Percentiles rank a stretch among this genome's conserved stretches.
Evolutionary conservation across 2,888 invertebrate genomes (phyloP).

Genomic region (Crepidodera aurea): DNA sequence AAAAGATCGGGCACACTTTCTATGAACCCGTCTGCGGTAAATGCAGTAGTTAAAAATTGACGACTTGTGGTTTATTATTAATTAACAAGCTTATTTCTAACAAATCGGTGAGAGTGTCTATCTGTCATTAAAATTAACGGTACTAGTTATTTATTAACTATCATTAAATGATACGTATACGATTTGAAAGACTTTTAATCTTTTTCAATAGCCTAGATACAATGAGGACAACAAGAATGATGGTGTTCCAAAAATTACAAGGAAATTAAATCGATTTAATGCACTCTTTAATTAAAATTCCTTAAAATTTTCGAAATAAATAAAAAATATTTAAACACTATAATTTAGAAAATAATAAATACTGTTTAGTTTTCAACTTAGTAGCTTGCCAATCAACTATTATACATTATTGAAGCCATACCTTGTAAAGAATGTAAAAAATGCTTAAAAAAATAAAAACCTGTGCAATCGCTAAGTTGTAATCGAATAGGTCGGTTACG

Average conservation of each 20-base stretch:
- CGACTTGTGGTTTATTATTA: constrained; percentile 8
- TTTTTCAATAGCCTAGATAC: constrained; percentile 11
- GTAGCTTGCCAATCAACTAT: too few species aligned
- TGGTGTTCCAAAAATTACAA: neutral
- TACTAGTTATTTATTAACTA: constrained; percentile 10
- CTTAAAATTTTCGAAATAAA: too few species aligned
- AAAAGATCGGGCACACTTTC: constrained; percentile 9
- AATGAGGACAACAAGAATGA: constrained; percentile 1
- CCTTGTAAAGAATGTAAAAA: too few species aligned
- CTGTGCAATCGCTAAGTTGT: too few species aligned
- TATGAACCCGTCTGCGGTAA: neutral
- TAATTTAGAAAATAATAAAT: too few species aligned
- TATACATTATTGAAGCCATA: too few species aligned
- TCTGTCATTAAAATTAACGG: constrained; percentile 5
- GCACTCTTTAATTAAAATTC: too few species aligned
- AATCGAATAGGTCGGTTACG: too few species aligned
- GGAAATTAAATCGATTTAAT: neutral
- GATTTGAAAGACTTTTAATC: constrained; percentile 6
- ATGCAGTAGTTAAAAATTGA: neutral
- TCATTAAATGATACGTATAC: neutral
- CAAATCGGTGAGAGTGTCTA: constrained; percentile 11
- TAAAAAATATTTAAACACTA: too few species aligned
- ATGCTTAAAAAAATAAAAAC: too few species aligned
- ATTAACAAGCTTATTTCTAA: constrained; percentile 1
- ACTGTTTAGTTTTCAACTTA: too few species aligned